These are phyloP conservation scores for Agonopterix subpropinquella DNA, from an alignment of 2,888 invertebrate species.

Conservation along the genomic window DNA sequence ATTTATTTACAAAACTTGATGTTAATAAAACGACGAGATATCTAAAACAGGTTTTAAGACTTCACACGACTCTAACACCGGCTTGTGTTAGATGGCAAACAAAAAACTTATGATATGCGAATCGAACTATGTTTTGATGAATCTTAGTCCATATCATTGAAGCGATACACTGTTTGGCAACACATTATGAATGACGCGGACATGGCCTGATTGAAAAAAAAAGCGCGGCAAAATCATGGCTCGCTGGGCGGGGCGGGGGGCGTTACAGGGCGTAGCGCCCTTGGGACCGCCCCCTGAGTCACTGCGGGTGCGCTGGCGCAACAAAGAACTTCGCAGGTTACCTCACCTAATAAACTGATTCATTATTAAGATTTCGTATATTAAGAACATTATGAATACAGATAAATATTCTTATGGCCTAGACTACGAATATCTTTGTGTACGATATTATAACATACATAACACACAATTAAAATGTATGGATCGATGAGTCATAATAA, in stretches of 20 bases:
- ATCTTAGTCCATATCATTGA: slow-evolving; percentile 28
- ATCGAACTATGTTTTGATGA: slow-evolving; percentile 13
- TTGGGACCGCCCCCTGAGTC: slow-evolving; percentile 66
- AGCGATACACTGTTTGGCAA: slow-evolving; percentile 60
- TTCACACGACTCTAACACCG: too few relatives aligned
- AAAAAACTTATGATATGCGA: too few relatives aligned
- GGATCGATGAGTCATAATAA: not conserved
- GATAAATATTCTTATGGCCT: too few relatives aligned
- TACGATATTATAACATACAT: too few relatives aligned
- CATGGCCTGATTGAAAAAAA: slow-evolving; percentile 49
- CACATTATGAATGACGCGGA: slow-evolving; percentile 57
- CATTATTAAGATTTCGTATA: not conserved
- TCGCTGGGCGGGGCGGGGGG: slow-evolving; percentile 60
- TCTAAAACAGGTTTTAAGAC: too few relatives aligned
- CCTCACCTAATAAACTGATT: not conserved
- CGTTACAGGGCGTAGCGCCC: slow-evolving; percentile 66
- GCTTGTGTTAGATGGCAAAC: too few relatives aligned
- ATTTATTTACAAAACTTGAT: too few relatives aligned
- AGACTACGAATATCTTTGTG: too few relatives aligned
- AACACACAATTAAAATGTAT: not conserved
- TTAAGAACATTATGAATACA: too few relatives aligned
- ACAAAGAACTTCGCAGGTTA: slow-evolving; percentile 18
- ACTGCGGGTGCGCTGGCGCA: slow-evolving; percentile 46
- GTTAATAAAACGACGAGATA: too few relatives aligned
- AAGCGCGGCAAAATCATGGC: slow-evolving; percentile 67